Conservation (phyloP, 2,888 invertebrate species). For the Microdon myrmicae region DNA sequence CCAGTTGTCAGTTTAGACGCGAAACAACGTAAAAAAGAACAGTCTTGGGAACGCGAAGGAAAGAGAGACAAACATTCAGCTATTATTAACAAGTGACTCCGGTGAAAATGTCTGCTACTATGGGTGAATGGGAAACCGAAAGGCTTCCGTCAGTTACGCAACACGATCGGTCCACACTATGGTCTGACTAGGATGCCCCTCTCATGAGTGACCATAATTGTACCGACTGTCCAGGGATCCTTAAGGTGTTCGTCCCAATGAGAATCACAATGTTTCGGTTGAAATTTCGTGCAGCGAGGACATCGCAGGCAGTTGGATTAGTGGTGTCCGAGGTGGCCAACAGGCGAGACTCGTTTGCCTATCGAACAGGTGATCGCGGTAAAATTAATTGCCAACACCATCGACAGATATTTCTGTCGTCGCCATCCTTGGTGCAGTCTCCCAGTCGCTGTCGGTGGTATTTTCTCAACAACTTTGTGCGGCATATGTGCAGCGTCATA, state of each 20-base stretch:
- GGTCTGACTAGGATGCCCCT: too few species aligned
- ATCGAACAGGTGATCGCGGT: slow-evolving; percentile 52
- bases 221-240: too few species aligned
- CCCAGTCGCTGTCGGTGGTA: slow-evolving; percentile 29
- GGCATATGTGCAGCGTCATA: slow-evolving; percentile 31
- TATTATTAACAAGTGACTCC: slow-evolving; percentile 50
- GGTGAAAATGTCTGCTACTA: slow-evolving; percentile 40
- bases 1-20: slow-evolving; percentile 44
- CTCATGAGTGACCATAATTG: too few species aligned
- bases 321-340: too few species aligned
- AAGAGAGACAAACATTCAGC: slow-evolving; percentile 16
- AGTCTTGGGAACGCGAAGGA: slow-evolving; percentile 17
- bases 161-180: slow-evolving; percentile 13
- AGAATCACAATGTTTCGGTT: too few species aligned
- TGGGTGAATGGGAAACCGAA: slow-evolving; percentile 7
- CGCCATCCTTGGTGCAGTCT: slow-evolving; percentile 20
- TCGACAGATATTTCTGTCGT: slow-evolving; percentile 39
- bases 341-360: too few species aligned
- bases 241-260: too few species aligned
- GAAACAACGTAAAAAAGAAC: too few species aligned
- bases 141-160: slow-evolving; percentile 24
- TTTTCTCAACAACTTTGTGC: slow-evolving; percentile 29
- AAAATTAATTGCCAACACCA: slow-evolving; percentile 52
- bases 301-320: too few species aligned
- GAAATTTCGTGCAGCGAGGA: too few species aligned